A percentile compares a stretch with the other conserved stretches of the same genome.
Evolutionary conservation across 2,888 invertebrate genomes (phyloP).

Genomic region (Morpho helenor): DNA sequence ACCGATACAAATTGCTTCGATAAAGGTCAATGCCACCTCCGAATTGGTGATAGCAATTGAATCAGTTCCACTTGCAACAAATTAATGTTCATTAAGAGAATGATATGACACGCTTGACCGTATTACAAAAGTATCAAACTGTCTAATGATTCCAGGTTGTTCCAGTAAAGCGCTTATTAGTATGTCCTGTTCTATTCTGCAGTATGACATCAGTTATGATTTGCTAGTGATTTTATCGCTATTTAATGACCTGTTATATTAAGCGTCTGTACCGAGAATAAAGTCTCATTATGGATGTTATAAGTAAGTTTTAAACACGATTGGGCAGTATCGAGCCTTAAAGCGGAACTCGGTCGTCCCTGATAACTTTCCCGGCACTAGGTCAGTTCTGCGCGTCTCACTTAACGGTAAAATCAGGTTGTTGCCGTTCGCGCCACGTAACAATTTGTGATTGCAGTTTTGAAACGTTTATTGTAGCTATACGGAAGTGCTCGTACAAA

Average conservation of each 20-base stretch:
- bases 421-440: slow-evolving; percentile 68
- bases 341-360: slow-evolving; percentile 63
- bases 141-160: slow-evolving; percentile 3
- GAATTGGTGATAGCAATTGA: slow-evolving; percentile 72
- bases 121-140: slow-evolving; percentile 38
- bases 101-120: slow-evolving; percentile 49
- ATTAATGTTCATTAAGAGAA: slow-evolving; percentile 70
- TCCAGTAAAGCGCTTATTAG: slow-evolving; percentile 37
- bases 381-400: slow-evolving; percentile 75
- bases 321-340: slow-evolving; percentile 38
- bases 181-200: slow-evolving; percentile 43
- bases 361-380: slow-evolving; percentile 76
- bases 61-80: slow-evolving; percentile 76
- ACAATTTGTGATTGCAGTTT: slow-evolving; percentile 72
- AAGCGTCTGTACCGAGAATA: slow-evolving; percentile 13
- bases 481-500: slow-evolving; percentile 32
- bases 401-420: slow-evolving; percentile 77
- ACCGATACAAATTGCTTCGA: slow-evolving; percentile 52
- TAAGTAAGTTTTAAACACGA: slow-evolving; percentile 34
- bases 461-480: slow-evolving; percentile 56
- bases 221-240: slow-evolving; percentile 40
- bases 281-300: slow-evolving; percentile 30
- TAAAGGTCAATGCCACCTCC: slow-evolving; percentile 69
- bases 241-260: slow-evolving; percentile 34
- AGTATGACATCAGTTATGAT: slow-evolving; percentile 52